Evolutionary conservation across 2,888 invertebrate genomes (phyloP).

Genomic region (Iselma pallidipennis): DNA sequence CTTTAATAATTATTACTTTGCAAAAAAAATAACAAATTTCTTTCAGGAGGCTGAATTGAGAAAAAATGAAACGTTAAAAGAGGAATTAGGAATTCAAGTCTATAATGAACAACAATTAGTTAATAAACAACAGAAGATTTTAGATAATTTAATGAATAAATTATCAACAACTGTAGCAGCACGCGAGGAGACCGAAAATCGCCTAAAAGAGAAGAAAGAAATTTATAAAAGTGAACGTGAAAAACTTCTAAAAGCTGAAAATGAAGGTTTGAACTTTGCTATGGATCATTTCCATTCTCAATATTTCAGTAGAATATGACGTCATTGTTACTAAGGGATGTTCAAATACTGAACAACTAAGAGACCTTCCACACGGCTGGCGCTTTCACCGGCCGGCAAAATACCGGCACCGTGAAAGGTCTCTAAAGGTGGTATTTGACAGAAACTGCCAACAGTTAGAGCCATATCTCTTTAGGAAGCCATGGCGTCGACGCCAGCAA

Average conservation of each 20-base stretch:
- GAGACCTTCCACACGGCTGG: too few species aligned
- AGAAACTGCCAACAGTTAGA: too few species aligned
- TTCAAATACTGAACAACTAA: too few species aligned
- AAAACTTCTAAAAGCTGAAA: conserved; percentile 56
- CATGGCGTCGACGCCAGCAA: too few species aligned
- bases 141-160: conserved; percentile 62
- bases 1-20: not conserved
- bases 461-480: too few species aligned
- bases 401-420: too few species aligned
- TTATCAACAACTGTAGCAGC: conserved; percentile 59
- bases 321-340: conserved; percentile 4
- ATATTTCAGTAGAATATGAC: conserved; percentile 33
- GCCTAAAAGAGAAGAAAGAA: conserved; percentile 57
- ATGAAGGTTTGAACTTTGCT: conserved; percentile 52
- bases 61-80: conserved; percentile 60
- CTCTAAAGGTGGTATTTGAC: too few species aligned
- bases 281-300: too few species aligned
- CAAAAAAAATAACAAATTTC: conserved; percentile 3
- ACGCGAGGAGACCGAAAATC: conserved; percentile 59
- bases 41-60: conserved; percentile 56
- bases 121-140: conserved; percentile 57
- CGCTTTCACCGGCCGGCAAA: too few species aligned
- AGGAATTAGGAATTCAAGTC: conserved; percentile 62
- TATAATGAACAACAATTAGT: conserved; percentile 68
- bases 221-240: conserved; percentile 57